Evolutionary conservation across 2,797 vertebrate species (phyloP).

Genomic region (Phalanger gymnotis): DNA sequence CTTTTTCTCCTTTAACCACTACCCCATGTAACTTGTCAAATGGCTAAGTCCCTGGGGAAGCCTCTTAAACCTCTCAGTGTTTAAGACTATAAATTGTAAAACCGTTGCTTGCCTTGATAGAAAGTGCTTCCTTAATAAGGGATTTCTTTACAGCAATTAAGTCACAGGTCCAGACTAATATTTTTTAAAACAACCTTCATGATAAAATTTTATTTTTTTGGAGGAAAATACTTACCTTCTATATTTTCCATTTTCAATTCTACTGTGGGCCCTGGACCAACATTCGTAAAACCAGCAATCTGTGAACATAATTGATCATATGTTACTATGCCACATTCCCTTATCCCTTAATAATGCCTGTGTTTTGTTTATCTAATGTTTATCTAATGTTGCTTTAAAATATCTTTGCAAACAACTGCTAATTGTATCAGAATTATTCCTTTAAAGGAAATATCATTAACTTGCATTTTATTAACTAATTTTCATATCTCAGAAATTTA

Average conservation of each 20-base stretch:
- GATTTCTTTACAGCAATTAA: neutral
- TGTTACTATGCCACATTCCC: conserved; percentile 35
- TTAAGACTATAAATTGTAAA: neutral
- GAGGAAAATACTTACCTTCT: conserved; percentile 47
- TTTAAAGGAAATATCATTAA: conserved; percentile 7
- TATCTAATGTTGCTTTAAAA: neutral
- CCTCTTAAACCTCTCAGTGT: neutral
- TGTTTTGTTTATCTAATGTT: conserved; percentile 20
- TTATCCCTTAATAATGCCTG: neutral
- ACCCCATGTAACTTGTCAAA: neutral
- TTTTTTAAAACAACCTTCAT: neutral
- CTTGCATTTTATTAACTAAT: neutral
- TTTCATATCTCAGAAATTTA: neutral
- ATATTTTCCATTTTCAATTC: conserved; percentile 55
- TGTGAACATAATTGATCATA: conserved; percentile 49
- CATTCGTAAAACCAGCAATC: conserved; percentile 15
- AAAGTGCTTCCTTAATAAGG: neutral
- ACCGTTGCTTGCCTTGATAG: neutral
- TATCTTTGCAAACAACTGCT: conserved; percentile 57
- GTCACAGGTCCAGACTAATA: neutral
- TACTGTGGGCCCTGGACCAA: neutral
- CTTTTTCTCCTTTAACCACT: neutral
- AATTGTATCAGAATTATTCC: conserved; percentile 49
- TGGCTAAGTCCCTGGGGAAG: neutral
- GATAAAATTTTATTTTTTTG: conserved; percentile 35